A percentile compares a stretch with the other conserved stretches of the same genome.
Evolutionary conservation across 2,888 invertebrate species (phyloP).

Genomic region (Aplocera efformata): DNA sequence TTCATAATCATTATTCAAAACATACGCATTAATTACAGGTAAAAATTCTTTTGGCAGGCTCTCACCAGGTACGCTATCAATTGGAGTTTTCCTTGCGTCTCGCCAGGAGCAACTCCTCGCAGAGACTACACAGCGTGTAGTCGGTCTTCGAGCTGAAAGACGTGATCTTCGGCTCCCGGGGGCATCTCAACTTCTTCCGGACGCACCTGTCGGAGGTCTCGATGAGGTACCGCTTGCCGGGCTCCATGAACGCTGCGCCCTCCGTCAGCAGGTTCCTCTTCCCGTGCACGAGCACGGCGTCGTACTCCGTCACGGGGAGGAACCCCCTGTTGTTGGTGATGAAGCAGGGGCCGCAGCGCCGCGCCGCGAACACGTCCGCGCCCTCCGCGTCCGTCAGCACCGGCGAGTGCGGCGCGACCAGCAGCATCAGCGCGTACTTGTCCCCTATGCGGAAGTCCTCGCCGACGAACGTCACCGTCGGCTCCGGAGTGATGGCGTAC

Average conservation of each 20-base stretch:
- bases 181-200: constrained; percentile 41
- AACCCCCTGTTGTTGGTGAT: constrained; percentile 57
- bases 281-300: constrained; percentile 46
- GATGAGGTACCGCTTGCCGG: constrained; percentile 43
- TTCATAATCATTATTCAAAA: constrained; percentile 3
- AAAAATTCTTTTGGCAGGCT: not conserved
- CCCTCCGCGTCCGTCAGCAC: constrained; percentile 46
- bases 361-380: constrained; percentile 40
- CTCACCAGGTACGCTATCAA: constrained; percentile 9
- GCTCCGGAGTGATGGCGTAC: constrained; percentile 37
- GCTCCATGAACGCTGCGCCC: constrained; percentile 40
- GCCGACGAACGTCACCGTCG: constrained; percentile 40
- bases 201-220: constrained; percentile 41
- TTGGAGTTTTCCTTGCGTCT: constrained; percentile 3
- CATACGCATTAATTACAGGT: no score
- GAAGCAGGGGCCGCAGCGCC: constrained; percentile 49
- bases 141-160: constrained; percentile 34
- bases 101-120: constrained; percentile 19
- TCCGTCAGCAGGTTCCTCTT: constrained; percentile 31
- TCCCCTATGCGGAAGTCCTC: constrained; percentile 47
- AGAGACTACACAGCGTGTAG: constrained; percentile 28
- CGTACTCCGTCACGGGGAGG: constrained; percentile 50
- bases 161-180: constrained; percentile 40
- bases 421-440: constrained; percentile 48
- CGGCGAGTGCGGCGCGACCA: constrained; percentile 37